Evolutionary conservation across 1,140 invertebrate genomes (phyloP).

Genomic region (Drosophila subpulchrella): DNA sequence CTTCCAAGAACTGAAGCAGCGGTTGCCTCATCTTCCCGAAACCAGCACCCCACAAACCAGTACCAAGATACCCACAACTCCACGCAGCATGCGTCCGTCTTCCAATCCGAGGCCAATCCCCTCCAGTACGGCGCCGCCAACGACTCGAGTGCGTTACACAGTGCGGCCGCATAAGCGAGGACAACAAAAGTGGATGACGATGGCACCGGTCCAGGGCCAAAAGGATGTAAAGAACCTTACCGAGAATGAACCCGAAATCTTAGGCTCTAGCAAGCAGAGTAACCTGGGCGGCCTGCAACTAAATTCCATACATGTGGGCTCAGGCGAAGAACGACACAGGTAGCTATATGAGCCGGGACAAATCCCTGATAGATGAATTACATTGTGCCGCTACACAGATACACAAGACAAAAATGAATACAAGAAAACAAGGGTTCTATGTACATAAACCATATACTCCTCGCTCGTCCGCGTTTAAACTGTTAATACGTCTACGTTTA

Average conservation of each 20-base stretch:
- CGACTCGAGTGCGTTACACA: conserved; percentile 56
- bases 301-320: conserved; percentile 59
- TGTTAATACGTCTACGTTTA: conserved; percentile 53
- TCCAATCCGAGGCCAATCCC: conserved; percentile 66
- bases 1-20: conserved; percentile 78
- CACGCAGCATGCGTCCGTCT: conserved; percentile 53
- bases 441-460: conserved; percentile 32
- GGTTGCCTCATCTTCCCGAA: conserved; percentile 50
- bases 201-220: conserved; percentile 17
- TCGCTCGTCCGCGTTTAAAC: conserved; percentile 26
- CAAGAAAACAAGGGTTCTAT: conserved; percentile 44
- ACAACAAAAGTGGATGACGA: conserved; percentile 71
- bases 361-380: conserved; percentile 49
- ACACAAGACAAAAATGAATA: conserved; percentile 48
- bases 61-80: conserved; percentile 73
- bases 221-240: conserved; percentile 10
- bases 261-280: conserved; percentile 28
- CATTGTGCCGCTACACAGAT: conserved; percentile 72
- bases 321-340: conserved; percentile 65
- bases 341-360: conserved; percentile 54
- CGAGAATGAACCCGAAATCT: not conserved
- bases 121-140: conserved; percentile 61
- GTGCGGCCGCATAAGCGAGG: conserved; percentile 64
- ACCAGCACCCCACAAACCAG: conserved; percentile 37
- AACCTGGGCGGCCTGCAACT: conserved; percentile 56